Evolutionary conservation across 2,113 vertebrate genomes (phyloP).

Genomic region (Periophthalmus modestus): DNA sequence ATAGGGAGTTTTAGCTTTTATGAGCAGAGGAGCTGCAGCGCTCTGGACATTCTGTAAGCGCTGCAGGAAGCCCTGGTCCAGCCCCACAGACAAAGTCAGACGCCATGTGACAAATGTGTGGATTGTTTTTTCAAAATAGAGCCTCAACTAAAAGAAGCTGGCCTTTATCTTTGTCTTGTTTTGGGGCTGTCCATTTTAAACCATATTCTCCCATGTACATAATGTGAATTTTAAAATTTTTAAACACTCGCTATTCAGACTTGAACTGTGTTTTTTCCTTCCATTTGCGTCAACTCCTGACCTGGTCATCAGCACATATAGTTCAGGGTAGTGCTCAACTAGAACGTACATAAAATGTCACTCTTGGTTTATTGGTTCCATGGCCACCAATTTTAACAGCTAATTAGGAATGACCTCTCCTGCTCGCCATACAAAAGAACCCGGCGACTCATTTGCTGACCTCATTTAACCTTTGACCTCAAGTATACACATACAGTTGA

Average conservation of each 20-base stretch:
- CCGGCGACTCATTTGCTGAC: neutral
- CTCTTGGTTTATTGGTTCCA: constrained; percentile 7
- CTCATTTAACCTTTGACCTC: constrained; percentile 28
- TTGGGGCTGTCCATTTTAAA: neutral
- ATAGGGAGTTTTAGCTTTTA: no score
- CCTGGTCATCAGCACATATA: constrained; percentile 10
- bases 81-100: no score
- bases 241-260: neutral
- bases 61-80: no score
- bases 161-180: neutral
- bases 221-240: neutral
- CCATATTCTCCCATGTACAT: neutral
- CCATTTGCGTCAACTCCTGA: neutral
- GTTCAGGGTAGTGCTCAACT: neutral
- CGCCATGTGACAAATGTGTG: no score
- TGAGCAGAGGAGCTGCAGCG: no score
- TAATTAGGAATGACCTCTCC: constrained; percentile 20
- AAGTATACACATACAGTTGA: neutral
- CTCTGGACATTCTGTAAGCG: no score
- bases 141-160: no score
- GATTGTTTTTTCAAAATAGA: no score
- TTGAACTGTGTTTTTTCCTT: neutral
- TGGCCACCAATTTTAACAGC: constrained; percentile 13
- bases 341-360: constrained; percentile 22
- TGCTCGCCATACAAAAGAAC: constrained; percentile 12